phyloP scores from a whole-genome alignment of 2,797 vertebrate species.

The Tolypeutes matacus region DNA sequence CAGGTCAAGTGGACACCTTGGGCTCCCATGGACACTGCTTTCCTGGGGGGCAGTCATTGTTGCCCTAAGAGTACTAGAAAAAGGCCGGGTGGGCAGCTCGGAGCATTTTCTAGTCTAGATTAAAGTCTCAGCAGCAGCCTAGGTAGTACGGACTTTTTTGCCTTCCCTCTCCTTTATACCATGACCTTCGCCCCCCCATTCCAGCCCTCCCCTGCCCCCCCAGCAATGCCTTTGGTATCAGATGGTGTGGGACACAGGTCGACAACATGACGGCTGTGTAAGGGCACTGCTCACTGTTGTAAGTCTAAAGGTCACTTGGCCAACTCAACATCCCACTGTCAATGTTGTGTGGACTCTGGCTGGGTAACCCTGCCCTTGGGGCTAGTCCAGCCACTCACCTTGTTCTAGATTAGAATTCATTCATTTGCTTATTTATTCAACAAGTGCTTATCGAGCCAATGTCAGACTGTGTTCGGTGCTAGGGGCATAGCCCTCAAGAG shows the following conservation, averaged over 20 bases:
- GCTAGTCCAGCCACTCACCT: background rate
- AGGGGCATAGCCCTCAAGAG: background rate
- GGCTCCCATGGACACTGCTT: accelerated
- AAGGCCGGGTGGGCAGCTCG: background rate
- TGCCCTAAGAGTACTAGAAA: background rate
- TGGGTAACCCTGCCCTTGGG: background rate
- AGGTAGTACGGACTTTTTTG: background rate
- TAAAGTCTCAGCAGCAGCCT: background rate
- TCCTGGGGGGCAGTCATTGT: background rate
- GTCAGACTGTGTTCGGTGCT: background rate
- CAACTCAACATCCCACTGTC: background rate
- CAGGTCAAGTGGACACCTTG: background rate
- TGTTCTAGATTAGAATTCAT: conserved; percentile 25
- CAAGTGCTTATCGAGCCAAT: background rate
- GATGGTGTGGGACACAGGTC: background rate
- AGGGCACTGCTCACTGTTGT: background rate
- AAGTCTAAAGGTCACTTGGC: background rate
- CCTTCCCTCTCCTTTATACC: background rate
- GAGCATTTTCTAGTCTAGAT: conserved; percentile 33
- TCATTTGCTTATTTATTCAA: background rate
- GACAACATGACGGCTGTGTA: background rate
- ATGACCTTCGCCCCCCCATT: background rate
- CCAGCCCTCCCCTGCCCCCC: too few relatives aligned
- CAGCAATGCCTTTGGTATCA: background rate
- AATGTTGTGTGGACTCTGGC: background rate